These are phyloP conservation scores for Gorsachius goisagi DNA, from an alignment of 2,113 vertebrate species.

Conservation along the genomic window DNA sequence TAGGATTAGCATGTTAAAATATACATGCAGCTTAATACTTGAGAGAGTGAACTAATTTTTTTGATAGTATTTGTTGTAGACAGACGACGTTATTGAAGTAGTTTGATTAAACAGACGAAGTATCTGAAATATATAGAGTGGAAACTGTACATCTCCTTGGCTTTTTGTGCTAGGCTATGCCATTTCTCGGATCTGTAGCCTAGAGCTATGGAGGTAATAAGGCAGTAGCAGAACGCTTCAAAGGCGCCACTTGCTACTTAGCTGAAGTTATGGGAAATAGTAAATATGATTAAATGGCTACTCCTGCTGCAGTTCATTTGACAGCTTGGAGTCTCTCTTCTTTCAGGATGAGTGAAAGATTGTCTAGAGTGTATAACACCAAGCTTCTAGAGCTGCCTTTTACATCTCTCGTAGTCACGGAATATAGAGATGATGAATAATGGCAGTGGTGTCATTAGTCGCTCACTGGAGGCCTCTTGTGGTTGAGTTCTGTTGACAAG, in stretches of 20 bases:
- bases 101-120: neutral
- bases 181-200: fast-evolving
- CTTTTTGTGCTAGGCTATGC: neutral
- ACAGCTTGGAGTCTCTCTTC: neutral
- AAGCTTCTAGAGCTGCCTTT: neutral
- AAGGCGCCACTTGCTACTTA: neutral
- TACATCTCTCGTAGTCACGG: neutral
- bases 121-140: neutral
- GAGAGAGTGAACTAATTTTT: neutral
- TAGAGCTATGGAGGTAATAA: neutral
- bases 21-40: neutral
- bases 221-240: neutral
- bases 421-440: neutral
- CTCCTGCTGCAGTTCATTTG: neutral
- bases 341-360: neutral
- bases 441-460: neutral
- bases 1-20: neutral
- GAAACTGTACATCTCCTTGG: neutral
- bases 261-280: neutral
- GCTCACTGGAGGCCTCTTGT: neutral
- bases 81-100: neutral
- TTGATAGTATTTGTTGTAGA: neutral
- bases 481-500: neutral
- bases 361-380: neutral
- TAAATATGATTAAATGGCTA: neutral